Percentiles rank a stretch among this genome's conserved stretches.
Evolutionary conservation across 2,113 vertebrate species (phyloP).

Genomic region (Asarcornis scutulata): DNA sequence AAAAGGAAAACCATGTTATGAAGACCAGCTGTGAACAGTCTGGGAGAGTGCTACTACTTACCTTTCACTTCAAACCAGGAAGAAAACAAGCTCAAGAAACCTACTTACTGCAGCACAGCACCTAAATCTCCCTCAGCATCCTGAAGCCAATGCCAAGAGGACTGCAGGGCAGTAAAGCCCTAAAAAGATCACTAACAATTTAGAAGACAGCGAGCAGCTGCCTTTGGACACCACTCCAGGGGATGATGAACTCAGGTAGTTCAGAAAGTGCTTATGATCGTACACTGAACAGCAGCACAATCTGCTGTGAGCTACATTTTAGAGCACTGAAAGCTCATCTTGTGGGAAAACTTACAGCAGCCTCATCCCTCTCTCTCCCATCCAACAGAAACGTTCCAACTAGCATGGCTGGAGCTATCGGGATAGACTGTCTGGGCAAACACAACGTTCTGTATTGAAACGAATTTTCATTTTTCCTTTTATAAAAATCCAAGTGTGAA

Average conservation of each 20-base stretch:
- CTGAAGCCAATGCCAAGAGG: background rate
- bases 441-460: background rate
- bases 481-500: background rate
- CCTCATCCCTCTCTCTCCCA: background rate
- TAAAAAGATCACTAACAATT: background rate
- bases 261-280: background rate
- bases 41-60: background rate
- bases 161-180: background rate
- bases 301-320: background rate
- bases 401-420: accelerated
- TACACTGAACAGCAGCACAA: background rate
- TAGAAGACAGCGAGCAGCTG: too few relatives aligned
- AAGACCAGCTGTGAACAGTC: background rate
- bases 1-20: background rate
- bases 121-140: background rate
- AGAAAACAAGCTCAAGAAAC: background rate
- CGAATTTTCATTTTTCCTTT: background rate
- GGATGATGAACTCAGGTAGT: background rate
- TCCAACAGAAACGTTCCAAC: background rate
- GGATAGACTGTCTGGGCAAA: background rate
- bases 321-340: background rate
- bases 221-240: background rate
- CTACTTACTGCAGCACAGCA: background rate
- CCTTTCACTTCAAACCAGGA: background rate
- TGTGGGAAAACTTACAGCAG: background rate